Evolutionary conservation across 2,888 invertebrate genomes (phyloP), one percentile per base, ranked within the genome.

Genomic region (Mamestra brassicae): DNA sequence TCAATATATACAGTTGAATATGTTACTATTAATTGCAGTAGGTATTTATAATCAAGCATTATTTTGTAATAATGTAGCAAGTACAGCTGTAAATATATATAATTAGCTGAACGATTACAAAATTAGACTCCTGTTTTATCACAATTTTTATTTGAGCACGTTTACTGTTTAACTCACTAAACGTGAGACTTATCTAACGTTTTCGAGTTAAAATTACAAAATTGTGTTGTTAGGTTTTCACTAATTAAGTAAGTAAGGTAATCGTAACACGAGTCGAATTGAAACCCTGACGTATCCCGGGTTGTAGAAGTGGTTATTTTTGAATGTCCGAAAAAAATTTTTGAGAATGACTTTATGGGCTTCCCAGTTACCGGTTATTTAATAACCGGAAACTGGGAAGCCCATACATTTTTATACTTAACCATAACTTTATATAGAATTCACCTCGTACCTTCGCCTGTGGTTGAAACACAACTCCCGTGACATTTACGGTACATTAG

Each of bases 401-500:
- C 1, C 26, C 26, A 26, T 26, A 26, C 0, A 1, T 26, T 26
- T 26, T 26, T 26, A 26, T 26, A 26, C 26, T 26, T 26, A 26
- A 26, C 10, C 26, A 42, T 42, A 55, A 42, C 57, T 66, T 67
- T 55, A 67, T 17, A 26, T 10, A 13, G 50, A 42, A 15, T 15
- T 34, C 4, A 13, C 11, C 52, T 70, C 55, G 11, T n/a, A 66
- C 10, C 36, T 66, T 34, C 42, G 13, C 57, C 57, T 77, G 83
- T 60, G 85, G 82, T 72, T 74, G 81, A 70, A 81, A 85, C 57
- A 67, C 42, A 83, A 81, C 58, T 70, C 83, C 66, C 3, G 60
- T 83, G 83, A 70, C 69, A 83, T 85, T 83, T 81, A 83, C 85
- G 78, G 74, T 70, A 74, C 82, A 72, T 83, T 83, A 81, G 45